Evolutionary conservation across 64 coral and sea anemone genomes (phyloP), one percentile per base, ranked within the genome.

Genomic region (Anthopleura sola): DNA sequence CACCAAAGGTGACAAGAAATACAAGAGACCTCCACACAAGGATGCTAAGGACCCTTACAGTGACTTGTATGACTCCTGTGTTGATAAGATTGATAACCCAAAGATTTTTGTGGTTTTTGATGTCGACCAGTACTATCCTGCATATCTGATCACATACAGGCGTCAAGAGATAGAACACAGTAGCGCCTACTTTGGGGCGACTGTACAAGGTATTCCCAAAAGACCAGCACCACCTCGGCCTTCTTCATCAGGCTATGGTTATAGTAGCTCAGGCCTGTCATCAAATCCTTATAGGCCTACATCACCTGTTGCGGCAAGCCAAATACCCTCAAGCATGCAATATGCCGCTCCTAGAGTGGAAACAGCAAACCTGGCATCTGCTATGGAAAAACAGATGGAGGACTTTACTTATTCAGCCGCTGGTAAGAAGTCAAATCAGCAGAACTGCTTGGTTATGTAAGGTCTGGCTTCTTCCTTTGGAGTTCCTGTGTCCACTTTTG

Each of bases 91-190:
- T 10, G 17, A 31, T 19, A 86, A 15, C 28, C 94, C 94, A 3
- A 49, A 58, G 37, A 60, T 97, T 21, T 93, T 87, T 87, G 91
- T 97, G 18, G 75, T 86, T 44, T 92, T 92, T 90, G 87, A 97
- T 79, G 49, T 83, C 14, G 55, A 83, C 38, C 82, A 83, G 32
- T 60, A 83, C 28, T 83, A 83, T 13, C 82, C 82, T 19, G 55
- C 20, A 20, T 83, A 83, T 37, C 46, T 83, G 37, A 17, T 83
- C 6, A 49, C 55, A 60, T 83, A 83, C 26, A 83, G 14, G 24
- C 44, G 76, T 33, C 18, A 79, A 38, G 66, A 36, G 9, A 14
- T 28, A 17, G 31, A 34, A 33, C 11, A 71, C 66, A 5, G 3
- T 28, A 71, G 29, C 9, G 23, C 29, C n/a, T n/a, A n/a, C 28